These are phyloP conservation scores for Euborellia annulipes DNA, from an alignment of 1,140 invertebrate genomes.

Conservation along the genomic window DNA sequence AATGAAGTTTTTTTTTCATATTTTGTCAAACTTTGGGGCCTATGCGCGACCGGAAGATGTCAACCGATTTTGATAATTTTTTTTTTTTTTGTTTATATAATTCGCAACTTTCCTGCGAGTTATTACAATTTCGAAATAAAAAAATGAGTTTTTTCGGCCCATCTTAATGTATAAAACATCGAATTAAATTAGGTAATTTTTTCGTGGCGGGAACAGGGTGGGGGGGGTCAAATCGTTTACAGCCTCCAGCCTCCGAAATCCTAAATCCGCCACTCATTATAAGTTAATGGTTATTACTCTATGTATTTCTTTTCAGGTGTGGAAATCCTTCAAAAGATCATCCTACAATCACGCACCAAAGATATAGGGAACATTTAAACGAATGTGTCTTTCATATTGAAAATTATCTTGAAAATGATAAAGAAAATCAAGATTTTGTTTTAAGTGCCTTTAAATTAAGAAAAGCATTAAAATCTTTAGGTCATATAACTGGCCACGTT, in stretches of 20 bases:
- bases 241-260: neutral
- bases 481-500: constrained; percentile 59
- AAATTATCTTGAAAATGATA: constrained; percentile 32
- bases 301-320: constrained; percentile 32
- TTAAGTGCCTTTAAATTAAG: constrained; percentile 52
- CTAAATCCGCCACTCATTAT: neutral
- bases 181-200: neutral
- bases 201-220: too few species aligned
- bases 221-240: neutral
- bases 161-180: neutral
- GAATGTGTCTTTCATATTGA: constrained; percentile 34
- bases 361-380: constrained; percentile 43
- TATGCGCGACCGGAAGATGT: too few species aligned
- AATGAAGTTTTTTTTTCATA: too few species aligned
- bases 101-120: too few species aligned
- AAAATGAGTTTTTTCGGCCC: too few species aligned
- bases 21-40: too few species aligned
- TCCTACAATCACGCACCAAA: constrained; percentile 43
- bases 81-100: too few species aligned
- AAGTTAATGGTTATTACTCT: constrained; percentile 1
- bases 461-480: constrained; percentile 44
- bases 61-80: too few species aligned
- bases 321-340: constrained; percentile 41
- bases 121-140: too few species aligned
- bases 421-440: constrained; percentile 38